Evolutionary conservation across 2,797 vertebrate genomes (phyloP), one percentile per base, ranked within the genome.

Genomic region (Chrysocyon brachyurus): DNA sequence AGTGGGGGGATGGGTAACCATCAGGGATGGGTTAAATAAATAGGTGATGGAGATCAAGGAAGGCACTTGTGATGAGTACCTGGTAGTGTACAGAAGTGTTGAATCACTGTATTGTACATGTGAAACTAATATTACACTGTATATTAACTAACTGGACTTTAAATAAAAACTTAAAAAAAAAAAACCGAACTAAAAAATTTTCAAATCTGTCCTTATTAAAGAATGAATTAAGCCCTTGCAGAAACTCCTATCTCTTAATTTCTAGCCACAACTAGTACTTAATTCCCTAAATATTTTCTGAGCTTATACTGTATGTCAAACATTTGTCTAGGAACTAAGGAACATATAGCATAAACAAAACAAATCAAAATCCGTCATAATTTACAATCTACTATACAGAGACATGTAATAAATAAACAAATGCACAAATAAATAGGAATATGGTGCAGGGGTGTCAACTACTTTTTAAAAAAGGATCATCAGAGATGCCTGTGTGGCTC

Each of bases 211-310:
- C 57, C 46, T 84, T 77, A 59, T 0, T 89, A 24, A 17, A 16
- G 46, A 86, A 95, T 73, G 11, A 91, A 63, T 70, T 91, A 95
- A 82, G 59, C 36, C 36, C 15, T 72, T 59, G 19, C 10, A 85
- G 49, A 96, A 26, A 81, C 40, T 10, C 49, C 36, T 33, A 66
- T 21, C 17, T 91, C 77, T 73, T 66, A n/a, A 17, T 90, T 87
- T 94, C 33, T 19, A 59, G 92, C 24, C 11, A 40, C 26, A 82
- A 87, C 63, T 92, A 90, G 7, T 82, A 70, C 68, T 91, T 90
- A 86, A 96, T 33, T 77, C 36, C 57, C 26, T 49, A 90, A 94
- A 40, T 82, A 77, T 92, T 40, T 90, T 93, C 82, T 90, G 49
- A 92, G 24, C 21, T 77, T 63, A 73, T 75, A 90, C 5, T 61